Evolutionary conservation across 1,140 invertebrate species (phyloP), one percentile per base, ranked within the genome.

Genomic region (Temnothorax nylanderi): DNA sequence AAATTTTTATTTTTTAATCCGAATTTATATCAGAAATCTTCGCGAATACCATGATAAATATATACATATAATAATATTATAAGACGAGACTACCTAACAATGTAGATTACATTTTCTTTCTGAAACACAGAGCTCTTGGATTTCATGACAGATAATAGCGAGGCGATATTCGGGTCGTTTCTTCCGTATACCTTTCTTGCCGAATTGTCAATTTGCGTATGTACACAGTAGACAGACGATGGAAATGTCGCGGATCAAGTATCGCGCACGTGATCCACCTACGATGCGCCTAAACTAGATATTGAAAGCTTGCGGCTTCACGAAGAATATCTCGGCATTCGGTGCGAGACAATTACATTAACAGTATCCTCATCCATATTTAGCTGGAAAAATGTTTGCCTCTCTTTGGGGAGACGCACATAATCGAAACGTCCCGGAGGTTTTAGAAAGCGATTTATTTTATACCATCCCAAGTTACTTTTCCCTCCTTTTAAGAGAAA

Each of bases 191-290:
- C 56, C 37, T 54, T 69, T 72, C 37, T 56, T 71, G 49, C 78
- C 37, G 5, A 54, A 72, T 56, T 44, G 65, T 72, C 78, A 81
- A 72, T 72, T 81, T 71, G 21, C 78, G 11, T 69, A 56, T 26
- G 2, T 54, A 81, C 64, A 34, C 37, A 34, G 49, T 34, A 71
- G 78, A 34, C 78, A 56, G 37, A 72, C 16, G 65, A 72, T 44
- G 49, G 44, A 71, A 72, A 81, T 71, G 37, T 56, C 34, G 3
- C 18, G 37, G 78, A 72, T 81, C 49, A 51, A 37, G 37, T 72
- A 56, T 81, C 65, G 21, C 37, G 21, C 49, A 56, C 78, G 78
- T 81, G 78, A 72, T 81, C 65, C 37, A 51, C 16, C 8, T 81
- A 44, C 11, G 3, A 56, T 71, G 3, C 5, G 21, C 3, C 11